Conservation (phyloP, 2,888 invertebrate species). For the Mycalesis mineus region DNA sequence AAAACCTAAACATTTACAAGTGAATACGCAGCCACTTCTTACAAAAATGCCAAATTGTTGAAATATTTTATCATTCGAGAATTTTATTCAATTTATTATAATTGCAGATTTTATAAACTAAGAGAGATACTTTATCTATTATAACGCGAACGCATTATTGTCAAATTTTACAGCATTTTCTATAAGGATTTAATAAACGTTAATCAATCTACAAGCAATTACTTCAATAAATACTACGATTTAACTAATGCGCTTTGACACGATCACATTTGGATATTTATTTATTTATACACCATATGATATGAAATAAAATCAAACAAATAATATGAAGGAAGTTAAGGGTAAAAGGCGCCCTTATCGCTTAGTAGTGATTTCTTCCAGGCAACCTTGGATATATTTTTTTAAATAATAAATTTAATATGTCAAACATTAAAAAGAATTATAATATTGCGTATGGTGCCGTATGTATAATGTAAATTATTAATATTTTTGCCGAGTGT, state of each 20-base stretch:
- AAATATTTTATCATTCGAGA: background rate
- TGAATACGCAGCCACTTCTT: conserved; percentile 5
- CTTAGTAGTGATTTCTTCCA: no score
- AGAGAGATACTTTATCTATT: background rate
- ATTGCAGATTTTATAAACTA: background rate
- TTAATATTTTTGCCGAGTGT: no score
- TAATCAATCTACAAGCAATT: background rate
- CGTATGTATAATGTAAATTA: no score
- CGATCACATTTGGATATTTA: no score
- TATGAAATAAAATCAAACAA: no score
- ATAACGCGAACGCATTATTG: background rate
- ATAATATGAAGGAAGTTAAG: no score
- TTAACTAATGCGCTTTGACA: background rate
- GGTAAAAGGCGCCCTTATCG: no score
- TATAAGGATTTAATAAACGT: background rate
- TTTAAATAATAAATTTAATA: no score
- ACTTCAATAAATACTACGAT: background rate
- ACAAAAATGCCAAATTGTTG: background rate
- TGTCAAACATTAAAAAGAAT: no score
- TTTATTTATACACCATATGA: no score
- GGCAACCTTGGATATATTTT: no score
- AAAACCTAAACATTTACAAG: conserved; percentile 14
- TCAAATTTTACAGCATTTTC: background rate
- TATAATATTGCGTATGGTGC: no score
- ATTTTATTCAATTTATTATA: conserved; percentile 7